Conservation (phyloP, 2,113 vertebrate genomes). For the rabbit (Oryctolagus cuniculus) region DNA sequence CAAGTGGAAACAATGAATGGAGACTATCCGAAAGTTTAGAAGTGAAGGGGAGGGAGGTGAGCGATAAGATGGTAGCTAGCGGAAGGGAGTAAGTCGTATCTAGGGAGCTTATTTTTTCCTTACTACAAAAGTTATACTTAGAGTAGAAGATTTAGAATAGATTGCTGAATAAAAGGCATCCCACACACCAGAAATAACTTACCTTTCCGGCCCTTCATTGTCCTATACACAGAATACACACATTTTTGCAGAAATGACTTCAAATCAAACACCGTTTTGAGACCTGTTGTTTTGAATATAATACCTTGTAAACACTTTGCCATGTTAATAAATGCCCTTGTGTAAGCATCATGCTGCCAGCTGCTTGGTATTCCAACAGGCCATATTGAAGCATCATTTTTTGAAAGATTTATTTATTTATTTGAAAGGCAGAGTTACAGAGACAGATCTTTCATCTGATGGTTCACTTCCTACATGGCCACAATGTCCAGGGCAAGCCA, state of each 20-base stretch:
- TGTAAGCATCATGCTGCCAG: not conserved
- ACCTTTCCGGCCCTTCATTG: not conserved
- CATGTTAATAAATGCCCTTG: not conserved
- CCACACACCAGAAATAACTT: constrained; percentile 42
- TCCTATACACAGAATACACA: not conserved
- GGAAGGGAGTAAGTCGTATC: not conserved
- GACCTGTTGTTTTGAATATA: constrained; percentile 40
- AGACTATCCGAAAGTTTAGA: constrained; percentile 4
- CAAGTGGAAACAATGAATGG: not conserved
- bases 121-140: constrained; percentile 40
- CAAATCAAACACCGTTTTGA: constrained; percentile 1
- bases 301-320: not conserved
- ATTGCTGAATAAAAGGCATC: not conserved
- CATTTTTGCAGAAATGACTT: constrained; percentile 45
- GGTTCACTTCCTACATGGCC: no score
- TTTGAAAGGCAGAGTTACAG: no score
- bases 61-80: not conserved
- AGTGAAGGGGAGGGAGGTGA: not conserved
- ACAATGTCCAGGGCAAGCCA: no score
- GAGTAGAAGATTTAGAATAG: constrained; percentile 6
- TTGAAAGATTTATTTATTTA: no score
- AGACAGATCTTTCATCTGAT: no score
- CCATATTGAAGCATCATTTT: not conserved
- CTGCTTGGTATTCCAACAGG: not conserved
- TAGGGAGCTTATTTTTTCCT: not conserved